phyloP scores from a whole-genome alignment of 2,797 vertebrate species.

The Ptychadena robeensis region DNA sequence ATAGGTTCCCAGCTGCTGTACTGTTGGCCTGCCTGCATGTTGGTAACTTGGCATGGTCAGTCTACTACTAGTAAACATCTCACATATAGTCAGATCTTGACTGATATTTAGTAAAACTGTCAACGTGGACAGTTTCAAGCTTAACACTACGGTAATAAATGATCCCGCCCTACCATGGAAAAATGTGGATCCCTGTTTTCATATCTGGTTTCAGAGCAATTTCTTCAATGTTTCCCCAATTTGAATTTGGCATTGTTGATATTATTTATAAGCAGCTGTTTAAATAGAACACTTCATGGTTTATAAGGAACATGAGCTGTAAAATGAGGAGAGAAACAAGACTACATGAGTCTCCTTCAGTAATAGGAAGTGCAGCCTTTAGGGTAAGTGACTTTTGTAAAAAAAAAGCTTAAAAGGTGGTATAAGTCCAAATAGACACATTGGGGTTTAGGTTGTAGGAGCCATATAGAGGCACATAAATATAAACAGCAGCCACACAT shows the following conservation, averaged over 20 bases:
- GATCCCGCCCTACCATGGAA: constrained; percentile 13
- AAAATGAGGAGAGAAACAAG: neutral
- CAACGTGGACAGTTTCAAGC: constrained; percentile 10
- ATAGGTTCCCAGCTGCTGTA: constrained; percentile 4
- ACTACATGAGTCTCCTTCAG: neutral
- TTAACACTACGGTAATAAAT: constrained; percentile 38
- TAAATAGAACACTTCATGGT: constrained; percentile 27
- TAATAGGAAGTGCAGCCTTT: neutral
- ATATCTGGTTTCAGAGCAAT: constrained; percentile 52
- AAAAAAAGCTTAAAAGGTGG: neutral
- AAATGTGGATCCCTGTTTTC: constrained; percentile 35
- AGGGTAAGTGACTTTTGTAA: neutral
- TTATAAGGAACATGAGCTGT: constrained; percentile 29
- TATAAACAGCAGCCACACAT: no score
- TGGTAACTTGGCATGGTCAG: constrained; percentile 23
- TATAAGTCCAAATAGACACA: neutral
- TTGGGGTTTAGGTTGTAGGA: neutral
- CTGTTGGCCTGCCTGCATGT: neutral
- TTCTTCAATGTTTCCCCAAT: constrained; percentile 38
- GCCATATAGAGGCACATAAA: neutral
- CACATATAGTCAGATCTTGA: constrained; percentile 5
- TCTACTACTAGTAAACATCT: constrained; percentile 8
- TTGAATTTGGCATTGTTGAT: constrained; percentile 42
- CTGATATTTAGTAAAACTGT: no score
- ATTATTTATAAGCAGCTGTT: constrained; percentile 44